A percentile compares a stretch with the other conserved stretches of the same genome.
Conservation (phyloP, 2,113 vertebrate species). For the Ornithorhynchus anatinus region DNA sequence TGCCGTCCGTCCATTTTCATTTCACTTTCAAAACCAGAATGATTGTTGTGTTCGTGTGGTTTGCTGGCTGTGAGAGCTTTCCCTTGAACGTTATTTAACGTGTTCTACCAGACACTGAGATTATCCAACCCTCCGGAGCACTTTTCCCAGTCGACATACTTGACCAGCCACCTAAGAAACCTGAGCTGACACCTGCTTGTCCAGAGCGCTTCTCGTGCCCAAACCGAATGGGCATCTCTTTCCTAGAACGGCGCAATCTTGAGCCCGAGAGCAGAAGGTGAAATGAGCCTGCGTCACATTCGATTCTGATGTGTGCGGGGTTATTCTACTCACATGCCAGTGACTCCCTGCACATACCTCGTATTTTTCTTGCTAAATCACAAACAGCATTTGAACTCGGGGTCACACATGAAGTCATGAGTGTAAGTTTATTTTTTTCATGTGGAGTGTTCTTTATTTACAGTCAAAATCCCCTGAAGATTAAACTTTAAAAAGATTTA, state of each 20-base stretch:
- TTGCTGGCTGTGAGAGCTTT: neutral
- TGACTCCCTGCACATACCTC: slow-evolving; percentile 26
- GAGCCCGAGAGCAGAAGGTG: neutral
- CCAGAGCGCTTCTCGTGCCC: too few relatives aligned
- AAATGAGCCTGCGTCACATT: neutral
- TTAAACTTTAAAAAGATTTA: slow-evolving; percentile 77
- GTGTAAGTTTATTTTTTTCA: slow-evolving; percentile 65
- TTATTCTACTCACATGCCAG: slow-evolving; percentile 34
- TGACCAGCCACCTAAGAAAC: too few relatives aligned
- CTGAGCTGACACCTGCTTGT: neutral
- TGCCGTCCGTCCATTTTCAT: slow-evolving; percentile 55
- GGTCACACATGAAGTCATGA: slow-evolving; percentile 64
- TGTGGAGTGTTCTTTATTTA: slow-evolving; percentile 74
- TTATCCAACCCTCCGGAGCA: too few relatives aligned
- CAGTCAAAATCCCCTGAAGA: slow-evolving; percentile 71
- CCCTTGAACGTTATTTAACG: too few relatives aligned
- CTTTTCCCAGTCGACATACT: too few relatives aligned
- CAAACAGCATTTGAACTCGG: slow-evolving; percentile 60
- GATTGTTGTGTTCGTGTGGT: slow-evolving; percentile 19
- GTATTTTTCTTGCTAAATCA: slow-evolving; percentile 62
- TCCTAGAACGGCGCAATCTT: neutral
- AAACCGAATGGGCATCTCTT: neutral
- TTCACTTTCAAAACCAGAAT: slow-evolving; percentile 28
- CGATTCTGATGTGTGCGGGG: neutral
- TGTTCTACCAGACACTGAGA: too few relatives aligned